A percentile compares a stretch with the other conserved stretches of the same genome.
phyloP scores from a whole-genome alignment of 2,888 invertebrate species.

The Drosophila rubida region DNA sequence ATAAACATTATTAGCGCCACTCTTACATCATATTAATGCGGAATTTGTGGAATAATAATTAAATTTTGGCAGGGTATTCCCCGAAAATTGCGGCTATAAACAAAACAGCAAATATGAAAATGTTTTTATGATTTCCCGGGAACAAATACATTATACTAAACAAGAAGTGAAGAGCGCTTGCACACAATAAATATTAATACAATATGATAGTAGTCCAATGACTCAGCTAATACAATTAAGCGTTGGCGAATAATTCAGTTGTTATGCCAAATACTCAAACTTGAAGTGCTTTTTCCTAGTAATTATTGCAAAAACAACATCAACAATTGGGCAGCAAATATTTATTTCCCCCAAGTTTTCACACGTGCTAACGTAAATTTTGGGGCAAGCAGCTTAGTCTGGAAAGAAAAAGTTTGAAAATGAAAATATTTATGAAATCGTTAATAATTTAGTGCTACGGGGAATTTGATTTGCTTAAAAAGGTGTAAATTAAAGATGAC shows the following conservation, averaged over 20 bases:
- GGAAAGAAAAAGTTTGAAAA: not conserved
- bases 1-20: too few species aligned
- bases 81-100: not conserved
- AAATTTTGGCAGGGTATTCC: not conserved
- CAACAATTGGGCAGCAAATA: constrained; percentile 14
- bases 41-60: not conserved
- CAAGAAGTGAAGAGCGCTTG: not conserved
- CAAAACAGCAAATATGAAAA: too few species aligned
- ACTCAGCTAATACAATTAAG: not conserved
- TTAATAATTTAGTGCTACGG: constrained; percentile 8
- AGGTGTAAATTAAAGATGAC: not conserved
- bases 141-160: not conserved
- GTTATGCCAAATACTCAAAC: not conserved
- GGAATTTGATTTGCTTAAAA: constrained; percentile 2
- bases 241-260: not conserved
- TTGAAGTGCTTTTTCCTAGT: not conserved
- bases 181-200: not conserved
- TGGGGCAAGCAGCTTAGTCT: not conserved
- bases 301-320: not conserved
- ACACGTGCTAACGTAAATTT: not conserved
- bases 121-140: not conserved
- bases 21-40: too few species aligned
- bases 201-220: not conserved
- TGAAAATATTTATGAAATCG: constrained; percentile 13
- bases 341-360: constrained; percentile 11